phyloP scores from a whole-genome alignment of 2,797 vertebrate species.

The Cossypha caffra region DNA sequence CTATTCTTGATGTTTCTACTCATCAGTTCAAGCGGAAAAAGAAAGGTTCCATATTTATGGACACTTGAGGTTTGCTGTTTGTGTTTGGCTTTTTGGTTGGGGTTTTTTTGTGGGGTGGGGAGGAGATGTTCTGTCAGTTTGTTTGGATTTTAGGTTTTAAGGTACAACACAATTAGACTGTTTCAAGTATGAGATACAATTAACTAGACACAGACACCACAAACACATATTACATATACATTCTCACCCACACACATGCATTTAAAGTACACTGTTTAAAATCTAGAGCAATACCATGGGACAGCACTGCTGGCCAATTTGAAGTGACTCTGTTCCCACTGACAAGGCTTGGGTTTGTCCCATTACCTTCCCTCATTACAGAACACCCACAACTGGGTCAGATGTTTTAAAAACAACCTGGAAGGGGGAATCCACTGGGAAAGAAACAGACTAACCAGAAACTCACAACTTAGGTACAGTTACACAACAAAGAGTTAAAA shows the following conservation, averaged over 20 bases:
- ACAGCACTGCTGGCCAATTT: background rate
- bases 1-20: background rate
- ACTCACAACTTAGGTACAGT: background rate
- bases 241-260: slow-evolving; percentile 21
- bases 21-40: background rate
- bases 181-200: background rate
- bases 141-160: background rate
- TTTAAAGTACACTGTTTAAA: background rate
- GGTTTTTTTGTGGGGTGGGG: accelerated
- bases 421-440: background rate
- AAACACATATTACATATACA: background rate
- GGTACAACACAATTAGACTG: background rate
- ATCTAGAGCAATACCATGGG: background rate
- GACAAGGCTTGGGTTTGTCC: background rate
- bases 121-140: background rate
- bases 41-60: background rate
- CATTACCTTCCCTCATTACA: background rate
- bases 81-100: background rate
- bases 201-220: slow-evolving; percentile 33
- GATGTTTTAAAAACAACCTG: background rate
- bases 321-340: background rate
- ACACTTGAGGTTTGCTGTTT: background rate
- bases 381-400: background rate
- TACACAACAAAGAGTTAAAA: background rate
- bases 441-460: background rate